These are phyloP conservation scores for Corythornis vintsioides DNA, from an alignment of 2,113 vertebrate genomes.

Conservation along the genomic window DNA sequence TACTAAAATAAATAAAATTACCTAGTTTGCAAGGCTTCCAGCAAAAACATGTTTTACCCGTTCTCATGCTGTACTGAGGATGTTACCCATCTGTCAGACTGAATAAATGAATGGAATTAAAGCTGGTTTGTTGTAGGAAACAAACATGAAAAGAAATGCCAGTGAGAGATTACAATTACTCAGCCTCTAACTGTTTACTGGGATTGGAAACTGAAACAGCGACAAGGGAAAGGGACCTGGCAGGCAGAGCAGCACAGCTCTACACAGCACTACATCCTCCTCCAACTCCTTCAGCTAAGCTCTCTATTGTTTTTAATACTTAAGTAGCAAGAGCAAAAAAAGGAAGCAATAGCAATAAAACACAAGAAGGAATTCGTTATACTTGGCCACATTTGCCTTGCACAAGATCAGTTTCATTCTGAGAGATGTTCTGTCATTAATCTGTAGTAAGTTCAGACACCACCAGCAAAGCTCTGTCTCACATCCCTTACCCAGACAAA, in stretches of 20 bases:
- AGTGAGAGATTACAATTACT: not conserved
- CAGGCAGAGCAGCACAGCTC: not conserved
- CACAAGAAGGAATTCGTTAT: not conserved
- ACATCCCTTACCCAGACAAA: not conserved
- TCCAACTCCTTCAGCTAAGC: not conserved
- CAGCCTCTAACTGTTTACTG: not conserved
- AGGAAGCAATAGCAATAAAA: not conserved
- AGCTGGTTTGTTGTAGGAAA: not conserved
- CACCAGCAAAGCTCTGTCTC: not conserved
- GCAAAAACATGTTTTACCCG: constrained; percentile 1
- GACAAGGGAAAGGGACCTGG: not conserved
- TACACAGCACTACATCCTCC: not conserved
- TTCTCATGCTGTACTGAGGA: not conserved
- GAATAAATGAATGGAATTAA: constrained; percentile 28
- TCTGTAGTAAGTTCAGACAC: not conserved
- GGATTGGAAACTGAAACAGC: not conserved
- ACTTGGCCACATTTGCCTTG: not conserved
- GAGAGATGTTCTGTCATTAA: not conserved
- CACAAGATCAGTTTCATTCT: not conserved
- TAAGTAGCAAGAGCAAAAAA: not conserved
- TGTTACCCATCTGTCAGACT: not conserved
- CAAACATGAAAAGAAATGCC: not conserved
- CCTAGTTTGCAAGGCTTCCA: constrained; percentile 1
- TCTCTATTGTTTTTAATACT: not conserved
- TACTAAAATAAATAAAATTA: constrained; percentile 50